These are phyloP conservation scores for Apotomis turbidana DNA, from an alignment of 2,888 invertebrate species.

Conservation along the genomic window DNA sequence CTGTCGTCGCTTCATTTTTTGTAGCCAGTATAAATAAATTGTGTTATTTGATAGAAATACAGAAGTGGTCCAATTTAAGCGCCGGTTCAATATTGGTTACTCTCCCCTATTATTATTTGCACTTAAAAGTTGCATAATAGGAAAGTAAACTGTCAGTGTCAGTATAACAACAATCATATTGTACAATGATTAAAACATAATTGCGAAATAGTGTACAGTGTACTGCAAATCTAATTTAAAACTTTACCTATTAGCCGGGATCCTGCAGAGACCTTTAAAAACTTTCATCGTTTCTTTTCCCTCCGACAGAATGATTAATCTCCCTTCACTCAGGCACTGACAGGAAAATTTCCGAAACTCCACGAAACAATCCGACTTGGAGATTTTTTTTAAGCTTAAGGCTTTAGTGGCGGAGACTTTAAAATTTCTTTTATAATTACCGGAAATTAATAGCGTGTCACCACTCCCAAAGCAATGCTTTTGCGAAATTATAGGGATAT, in stretches of 20 bases:
- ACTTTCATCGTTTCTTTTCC: slow-evolving; percentile 48
- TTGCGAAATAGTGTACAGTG: background rate
- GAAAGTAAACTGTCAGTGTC: background rate
- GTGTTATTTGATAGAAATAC: too few relatives aligned
- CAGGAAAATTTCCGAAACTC: slow-evolving; percentile 61
- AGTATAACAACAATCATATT: background rate
- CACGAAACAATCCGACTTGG: slow-evolving; percentile 55
- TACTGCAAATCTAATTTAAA: slow-evolving; percentile 21
- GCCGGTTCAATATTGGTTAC: too few relatives aligned
- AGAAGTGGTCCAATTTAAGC: too few relatives aligned
- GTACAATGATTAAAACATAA: background rate
- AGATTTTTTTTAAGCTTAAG: slow-evolving; percentile 44
- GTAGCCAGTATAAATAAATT: too few relatives aligned
- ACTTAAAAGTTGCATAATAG: background rate
- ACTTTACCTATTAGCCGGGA: slow-evolving; percentile 26
- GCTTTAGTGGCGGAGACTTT: slow-evolving; percentile 49
- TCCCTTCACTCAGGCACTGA: slow-evolving; percentile 57
- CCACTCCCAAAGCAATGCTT: slow-evolving; percentile 5
- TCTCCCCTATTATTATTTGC: background rate
- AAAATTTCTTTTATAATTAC: slow-evolving; percentile 51
- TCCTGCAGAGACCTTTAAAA: slow-evolving; percentile 23
- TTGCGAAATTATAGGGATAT: slow-evolving; percentile 41
- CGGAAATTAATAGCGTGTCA: slow-evolving; percentile 46
- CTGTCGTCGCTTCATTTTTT: too few relatives aligned
- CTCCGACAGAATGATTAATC: slow-evolving; percentile 64